Conservation (phyloP, 2,888 invertebrate genomes). For the Drosophila flavopinicola region DNA sequence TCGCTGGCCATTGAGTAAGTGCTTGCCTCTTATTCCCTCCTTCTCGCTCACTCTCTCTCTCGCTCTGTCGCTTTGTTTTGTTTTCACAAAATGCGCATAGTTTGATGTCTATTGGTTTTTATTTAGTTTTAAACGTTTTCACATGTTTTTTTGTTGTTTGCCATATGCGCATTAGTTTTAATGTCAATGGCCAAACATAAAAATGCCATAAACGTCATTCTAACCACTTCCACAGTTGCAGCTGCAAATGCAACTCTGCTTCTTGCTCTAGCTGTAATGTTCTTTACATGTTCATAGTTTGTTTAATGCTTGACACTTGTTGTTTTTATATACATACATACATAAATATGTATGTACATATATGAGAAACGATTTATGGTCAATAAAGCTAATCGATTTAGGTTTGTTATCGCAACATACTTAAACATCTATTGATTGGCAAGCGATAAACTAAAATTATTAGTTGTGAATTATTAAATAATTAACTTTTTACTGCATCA, state of each 20-base stretch:
- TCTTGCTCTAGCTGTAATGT: slow-evolving; percentile 3
- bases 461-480: no score
- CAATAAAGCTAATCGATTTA: no score
- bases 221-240: slow-evolving; percentile 8
- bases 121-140: slow-evolving; percentile 62
- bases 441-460: no score
- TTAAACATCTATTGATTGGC: no score
- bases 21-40: background rate
- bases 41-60: background rate
- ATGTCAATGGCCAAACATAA: slow-evolving; percentile 55
- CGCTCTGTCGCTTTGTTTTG: slow-evolving; percentile 1
- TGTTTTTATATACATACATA: slow-evolving; percentile 1
- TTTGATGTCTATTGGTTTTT: slow-evolving; percentile 42
- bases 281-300: background rate
- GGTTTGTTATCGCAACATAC: no score
- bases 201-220: slow-evolving; percentile 51
- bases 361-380: background rate
- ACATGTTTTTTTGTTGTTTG: slow-evolving; percentile 61
- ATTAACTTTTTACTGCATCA: no score
- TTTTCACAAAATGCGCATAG: slow-evolving; percentile 24
- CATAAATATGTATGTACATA: no score
- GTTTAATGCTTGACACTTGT: slow-evolving; percentile 21
- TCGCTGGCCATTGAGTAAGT: slow-evolving; percentile 18
- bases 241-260: background rate
- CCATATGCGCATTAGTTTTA: slow-evolving; percentile 55